Evolutionary conservation across 2,888 invertebrate species (phyloP), one percentile per base, ranked within the genome.

Genomic region (Kuschelorhynchus macadamiae): DNA sequence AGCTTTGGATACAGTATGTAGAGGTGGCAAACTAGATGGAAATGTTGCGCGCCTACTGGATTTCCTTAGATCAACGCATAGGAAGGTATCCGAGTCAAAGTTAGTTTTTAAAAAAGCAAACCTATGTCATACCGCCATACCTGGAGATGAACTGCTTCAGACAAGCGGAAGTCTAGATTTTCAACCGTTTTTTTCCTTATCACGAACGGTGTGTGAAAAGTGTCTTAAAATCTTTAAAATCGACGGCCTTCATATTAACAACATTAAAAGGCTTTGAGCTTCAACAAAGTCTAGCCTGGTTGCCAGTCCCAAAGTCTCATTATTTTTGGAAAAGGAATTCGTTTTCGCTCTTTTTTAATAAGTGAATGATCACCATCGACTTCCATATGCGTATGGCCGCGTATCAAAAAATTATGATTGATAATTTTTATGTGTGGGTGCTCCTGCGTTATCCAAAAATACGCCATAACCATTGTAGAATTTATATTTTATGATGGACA

Each of bases 341-440:
- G 3, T 25, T 25, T 25, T 25, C 25, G 3, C 46, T 56, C 56
- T 44, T 44, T 69, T 16, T 65, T 65, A 49, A 65, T 69, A 30
- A 64, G 14, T 17, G 64, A 47, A 56, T 69, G 64, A 36, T 65
- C 62, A 32, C 44, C 42, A 50, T 69, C 65, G 16, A 50, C 62
- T 33, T 67, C 63, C 42, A 63, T 36, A 33, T 65, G 59, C 9
- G 57, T 56, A 18, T 68, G 67, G 14, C 63, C 63, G 18, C 63
- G 14, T 57, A 64, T 18, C 39, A 68, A n/a, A 33, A 50, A 68
- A 42, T 57, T 68, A 30, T 67, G 62, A n/a, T 68, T 42, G 21
- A 68, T 63, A 11, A 14, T 20, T 56, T 57, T 68, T 41, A 68
- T 41, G 25, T 39, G 49, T 14, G 63, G 49, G 16, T 39, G 33